Conservation (phyloP, 2,797 vertebrate genomes). For the Choloepus didactylus region DNA sequence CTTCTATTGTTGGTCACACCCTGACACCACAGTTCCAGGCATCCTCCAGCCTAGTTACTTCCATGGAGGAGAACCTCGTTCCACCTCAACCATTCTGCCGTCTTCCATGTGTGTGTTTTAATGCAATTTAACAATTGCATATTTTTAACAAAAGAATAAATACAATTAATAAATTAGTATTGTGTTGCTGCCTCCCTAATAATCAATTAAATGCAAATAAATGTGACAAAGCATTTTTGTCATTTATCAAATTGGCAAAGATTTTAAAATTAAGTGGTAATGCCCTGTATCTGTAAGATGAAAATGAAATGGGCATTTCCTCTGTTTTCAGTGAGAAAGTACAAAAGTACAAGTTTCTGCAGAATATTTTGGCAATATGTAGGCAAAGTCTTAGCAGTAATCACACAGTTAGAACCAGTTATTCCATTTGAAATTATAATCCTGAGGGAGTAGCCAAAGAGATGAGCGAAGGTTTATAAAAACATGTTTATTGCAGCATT, state of each 20-base stretch:
- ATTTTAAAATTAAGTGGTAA: not conserved
- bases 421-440: not conserved
- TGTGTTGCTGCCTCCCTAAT: too few species aligned
- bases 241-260: not conserved
- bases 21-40: too few species aligned
- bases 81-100: too few species aligned
- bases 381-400: not conserved
- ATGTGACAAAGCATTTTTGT: not conserved
- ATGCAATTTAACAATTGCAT: too few species aligned
- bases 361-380: too few species aligned
- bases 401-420: not conserved
- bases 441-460: not conserved
- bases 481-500: not conserved
- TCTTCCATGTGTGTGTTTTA: too few species aligned
- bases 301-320: not conserved
- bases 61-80: too few species aligned
- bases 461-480: not conserved
- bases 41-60: too few species aligned
- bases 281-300: not conserved
- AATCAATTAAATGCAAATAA: not conserved
- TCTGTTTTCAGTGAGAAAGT: not conserved
- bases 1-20: too few species aligned
- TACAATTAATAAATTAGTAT: too few species aligned
- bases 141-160: not conserved
- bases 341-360: not conserved